Conservation (phyloP, 2,797 vertebrate species). For the Cirrhinus molitorella region DNA sequence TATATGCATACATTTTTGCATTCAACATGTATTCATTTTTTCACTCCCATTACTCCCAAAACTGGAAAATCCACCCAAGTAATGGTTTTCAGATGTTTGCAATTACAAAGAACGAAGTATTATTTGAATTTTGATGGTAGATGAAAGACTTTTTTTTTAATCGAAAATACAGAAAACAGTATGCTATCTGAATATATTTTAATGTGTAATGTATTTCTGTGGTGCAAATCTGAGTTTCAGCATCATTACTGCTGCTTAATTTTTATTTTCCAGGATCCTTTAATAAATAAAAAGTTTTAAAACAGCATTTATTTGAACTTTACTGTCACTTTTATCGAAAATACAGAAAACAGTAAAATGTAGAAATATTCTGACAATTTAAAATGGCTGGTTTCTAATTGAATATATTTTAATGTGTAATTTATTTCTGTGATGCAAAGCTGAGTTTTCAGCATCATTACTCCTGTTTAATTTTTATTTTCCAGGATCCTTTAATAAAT, state of each 20-base stretch:
- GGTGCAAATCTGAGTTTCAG: too few relatives aligned
- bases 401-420: background rate
- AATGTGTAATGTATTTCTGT: too few relatives aligned
- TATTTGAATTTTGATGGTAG: background rate
- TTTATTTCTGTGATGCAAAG: background rate
- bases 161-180: background rate
- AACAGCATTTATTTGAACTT: too few relatives aligned
- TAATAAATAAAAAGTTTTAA: too few relatives aligned
- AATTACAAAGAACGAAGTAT: background rate
- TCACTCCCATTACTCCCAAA: background rate
- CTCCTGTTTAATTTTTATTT: background rate
- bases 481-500: background rate
- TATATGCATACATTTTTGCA: background rate
- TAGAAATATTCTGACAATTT: background rate
- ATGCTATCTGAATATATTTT: too few relatives aligned
- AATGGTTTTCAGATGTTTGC: slow-evolving; percentile 46
- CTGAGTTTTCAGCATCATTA: background rate
- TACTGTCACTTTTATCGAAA: too few relatives aligned
- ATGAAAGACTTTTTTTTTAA: background rate
- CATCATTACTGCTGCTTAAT: too few relatives aligned
- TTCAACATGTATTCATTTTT: background rate
- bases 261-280: too few relatives aligned
- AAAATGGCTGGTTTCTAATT: background rate
- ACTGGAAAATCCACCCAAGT: background rate
- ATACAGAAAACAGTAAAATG: background rate